phyloP scores from a whole-genome alignment of 2,888 invertebrate species.

The Neria commutata region DNA sequence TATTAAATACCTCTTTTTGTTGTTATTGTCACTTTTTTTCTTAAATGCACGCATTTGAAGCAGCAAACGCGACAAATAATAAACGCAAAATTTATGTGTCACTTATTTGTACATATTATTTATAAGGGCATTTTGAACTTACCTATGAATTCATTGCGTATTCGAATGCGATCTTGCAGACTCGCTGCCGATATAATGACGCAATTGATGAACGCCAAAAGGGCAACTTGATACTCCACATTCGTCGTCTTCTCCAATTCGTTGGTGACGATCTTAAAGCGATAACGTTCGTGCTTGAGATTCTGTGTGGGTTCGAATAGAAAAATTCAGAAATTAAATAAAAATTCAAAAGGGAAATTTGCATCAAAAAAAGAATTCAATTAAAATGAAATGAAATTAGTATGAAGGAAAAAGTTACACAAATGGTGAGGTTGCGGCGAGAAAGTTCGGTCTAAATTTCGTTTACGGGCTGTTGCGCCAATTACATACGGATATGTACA shows the following conservation, averaged over 20 bases:
- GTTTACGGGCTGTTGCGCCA: no score
- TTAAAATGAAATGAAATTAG: background rate
- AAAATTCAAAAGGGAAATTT: background rate
- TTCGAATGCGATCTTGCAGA: slow-evolving; percentile 83
- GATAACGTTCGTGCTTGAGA: slow-evolving; percentile 85
- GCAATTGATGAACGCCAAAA: slow-evolving; percentile 94
- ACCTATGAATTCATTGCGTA: slow-evolving; percentile 96
- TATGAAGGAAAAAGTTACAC: background rate
- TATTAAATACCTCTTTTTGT: background rate
- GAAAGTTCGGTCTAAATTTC: no score
- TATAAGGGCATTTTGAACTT: slow-evolving; percentile 52
- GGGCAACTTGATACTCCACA: slow-evolving; percentile 87
- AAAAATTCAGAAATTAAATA: slow-evolving; percentile 2
- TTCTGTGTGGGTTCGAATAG: no score
- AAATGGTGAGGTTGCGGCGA: background rate
- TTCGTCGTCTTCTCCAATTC: slow-evolving; percentile 80
- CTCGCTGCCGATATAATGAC: slow-evolving; percentile 89
- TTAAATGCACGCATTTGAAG: background rate
- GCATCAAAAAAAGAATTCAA: background rate
- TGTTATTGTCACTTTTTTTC: slow-evolving; percentile 8
- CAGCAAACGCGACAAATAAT: slow-evolving; percentile 9
- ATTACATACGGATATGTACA: no score
- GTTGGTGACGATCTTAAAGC: slow-evolving; percentile 85
- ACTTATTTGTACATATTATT: background rate
- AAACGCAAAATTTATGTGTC: slow-evolving; percentile 14